Base-by-base conservation (phyloP, 2,113 vertebrate genomes). In the Tichodroma muraria region DNA sequence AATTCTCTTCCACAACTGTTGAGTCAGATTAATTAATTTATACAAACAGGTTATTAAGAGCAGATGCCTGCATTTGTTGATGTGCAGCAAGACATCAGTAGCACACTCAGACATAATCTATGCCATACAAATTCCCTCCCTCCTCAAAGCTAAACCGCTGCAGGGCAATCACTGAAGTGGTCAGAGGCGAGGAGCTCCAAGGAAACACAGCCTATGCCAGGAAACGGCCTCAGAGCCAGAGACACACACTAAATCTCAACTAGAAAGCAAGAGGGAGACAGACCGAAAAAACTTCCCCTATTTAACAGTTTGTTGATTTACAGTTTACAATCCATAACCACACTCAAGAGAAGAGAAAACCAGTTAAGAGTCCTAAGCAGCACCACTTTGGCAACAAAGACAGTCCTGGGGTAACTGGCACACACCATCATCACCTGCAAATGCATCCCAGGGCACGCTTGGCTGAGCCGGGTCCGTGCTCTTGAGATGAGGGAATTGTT, bases 381-480 rank as follows among this genome's bases (percentile, higher is more conserved):
- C 66, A 70, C 10, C 23, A 13, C 42, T 22, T 1, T 7, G 38
- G 80, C 37, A 72, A 54, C 38, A 72, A 22, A 5, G 3, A 40
- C 5, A 10, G n/a, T 61, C 37, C 61, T 31, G 45, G 6, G 8
- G 35, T 31, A 21, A 35, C 3, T 6, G 6, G 2, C 47, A 22
- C 8, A 25, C 1, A 5, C 25, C 45, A 37, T 35, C 33, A 40
- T 16, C 35, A 6, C 80, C 40, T 35, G 13, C 47, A n/a, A 42
- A 14, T 1, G 0, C 2, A 70, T 71, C 31, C 30, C 90, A 15
- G 15, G 0, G 33, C 19, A 12, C 15, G 3, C 30, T 18, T 23
- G 21, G 31, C 54, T 9, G 17, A 6, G 63, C 2, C 59, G 60
- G 60, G 1, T 19, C 44, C 15, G 19, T 7, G 31, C 65, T 45